phyloP scores from a whole-genome alignment of 2,797 vertebrate species.

The Discoglossus pictus region DNA sequence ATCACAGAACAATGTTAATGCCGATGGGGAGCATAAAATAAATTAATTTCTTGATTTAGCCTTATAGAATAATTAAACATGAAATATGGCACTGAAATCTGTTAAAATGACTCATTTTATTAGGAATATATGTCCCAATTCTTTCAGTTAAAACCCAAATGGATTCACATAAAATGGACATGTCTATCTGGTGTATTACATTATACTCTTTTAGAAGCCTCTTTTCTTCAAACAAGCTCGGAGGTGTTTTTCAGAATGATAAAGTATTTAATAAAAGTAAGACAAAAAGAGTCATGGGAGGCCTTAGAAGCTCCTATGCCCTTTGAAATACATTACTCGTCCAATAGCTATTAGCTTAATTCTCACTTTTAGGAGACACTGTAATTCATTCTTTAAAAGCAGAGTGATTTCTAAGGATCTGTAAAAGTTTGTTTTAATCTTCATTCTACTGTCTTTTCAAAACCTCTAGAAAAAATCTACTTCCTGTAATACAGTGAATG shows the following conservation, averaged over 20 bases:
- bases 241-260: constrained; percentile 57
- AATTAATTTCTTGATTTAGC: not conserved
- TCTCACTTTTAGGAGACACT: constrained; percentile 56
- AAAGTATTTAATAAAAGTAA: constrained; percentile 66
- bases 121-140: not conserved
- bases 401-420: constrained; percentile 45
- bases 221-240: constrained; percentile 52
- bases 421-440: constrained; percentile 45
- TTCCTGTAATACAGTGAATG: constrained; percentile 6
- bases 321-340: constrained; percentile 57
- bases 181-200: constrained; percentile 12
- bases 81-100: not conserved
- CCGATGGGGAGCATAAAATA: too few species aligned
- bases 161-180: constrained; percentile 13
- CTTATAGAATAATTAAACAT: not conserved
- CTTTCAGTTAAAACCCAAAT: not conserved
- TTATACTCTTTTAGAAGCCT: constrained; percentile 48
- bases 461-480: constrained; percentile 17
- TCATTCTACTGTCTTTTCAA: constrained; percentile 37
- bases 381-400: constrained; percentile 56
- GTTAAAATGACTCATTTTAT: not conserved
- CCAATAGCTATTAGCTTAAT: constrained; percentile 61
- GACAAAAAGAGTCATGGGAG: constrained; percentile 60
- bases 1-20: too few species aligned
- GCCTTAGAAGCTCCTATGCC: constrained; percentile 52